Evolutionary conservation across 1,140 invertebrate species (phyloP).

Genomic region (Pogonus chalceus): DNA sequence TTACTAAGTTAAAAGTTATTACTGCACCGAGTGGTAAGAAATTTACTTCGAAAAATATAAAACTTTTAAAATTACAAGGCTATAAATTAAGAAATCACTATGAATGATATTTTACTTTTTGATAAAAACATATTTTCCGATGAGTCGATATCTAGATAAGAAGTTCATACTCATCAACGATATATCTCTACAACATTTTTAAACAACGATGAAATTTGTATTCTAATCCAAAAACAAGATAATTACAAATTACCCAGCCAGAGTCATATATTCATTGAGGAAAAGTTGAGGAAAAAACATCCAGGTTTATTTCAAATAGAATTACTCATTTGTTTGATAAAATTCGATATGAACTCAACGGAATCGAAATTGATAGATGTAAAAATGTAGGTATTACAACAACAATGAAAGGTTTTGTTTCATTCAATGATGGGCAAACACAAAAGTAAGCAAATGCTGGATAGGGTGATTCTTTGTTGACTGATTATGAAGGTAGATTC

Average conservation of each 20-base stretch:
- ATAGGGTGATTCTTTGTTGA: no score
- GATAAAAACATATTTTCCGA: no score
- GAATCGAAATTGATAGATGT: slow-evolving; percentile 23
- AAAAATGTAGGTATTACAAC: slow-evolving; percentile 22
- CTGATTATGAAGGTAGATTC: not conserved
- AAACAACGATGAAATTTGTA: slow-evolving; percentile 16
- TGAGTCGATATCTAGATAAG: slow-evolving; percentile 27
- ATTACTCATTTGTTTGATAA: slow-evolving; percentile 25
- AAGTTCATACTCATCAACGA: slow-evolving; percentile 29
- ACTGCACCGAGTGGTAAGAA: not conserved
- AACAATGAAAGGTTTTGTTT: slow-evolving; percentile 21
- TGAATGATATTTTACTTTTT: no score
- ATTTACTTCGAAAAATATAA: slow-evolving; percentile 19
- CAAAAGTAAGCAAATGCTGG: slow-evolving; percentile 13
- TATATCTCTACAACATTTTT: slow-evolving; percentile 24
- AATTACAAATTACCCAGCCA: slow-evolving; percentile 10
- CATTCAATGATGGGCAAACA: slow-evolving; percentile 7
- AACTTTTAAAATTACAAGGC: slow-evolving; percentile 17
- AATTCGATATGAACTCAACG: slow-evolving; percentile 25
- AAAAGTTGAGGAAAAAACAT: not conserved
- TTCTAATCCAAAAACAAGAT: slow-evolving; percentile 14
- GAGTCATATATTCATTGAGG: slow-evolving; percentile 12
- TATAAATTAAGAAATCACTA: slow-evolving; percentile 17
- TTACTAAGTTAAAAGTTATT: not conserved
- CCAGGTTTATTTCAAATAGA: slow-evolving; percentile 1